Evolutionary conservation across 2,113 vertebrate genomes (phyloP).

Genomic region (Hypocryptadius cinnamomeus): DNA sequence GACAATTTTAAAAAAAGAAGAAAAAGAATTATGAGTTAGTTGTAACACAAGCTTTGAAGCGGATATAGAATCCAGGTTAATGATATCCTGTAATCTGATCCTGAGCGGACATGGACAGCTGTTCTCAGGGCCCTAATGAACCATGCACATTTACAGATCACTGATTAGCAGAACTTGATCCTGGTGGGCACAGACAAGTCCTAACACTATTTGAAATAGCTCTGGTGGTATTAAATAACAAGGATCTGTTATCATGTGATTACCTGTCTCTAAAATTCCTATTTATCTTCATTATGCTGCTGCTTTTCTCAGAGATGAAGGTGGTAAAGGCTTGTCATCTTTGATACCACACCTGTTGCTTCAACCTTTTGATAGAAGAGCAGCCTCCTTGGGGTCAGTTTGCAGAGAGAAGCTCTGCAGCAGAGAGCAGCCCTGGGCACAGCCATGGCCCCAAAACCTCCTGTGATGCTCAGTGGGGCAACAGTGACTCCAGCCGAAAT

Average conservation of each 20-base stretch:
- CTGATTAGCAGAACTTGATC: conserved; percentile 47
- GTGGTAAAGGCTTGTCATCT: conserved; percentile 11
- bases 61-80: conserved; percentile 44
- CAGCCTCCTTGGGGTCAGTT: neutral
- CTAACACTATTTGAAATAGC: conserved; percentile 47
- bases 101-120: conserved; percentile 32
- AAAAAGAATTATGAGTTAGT: conserved; percentile 11
- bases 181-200: conserved; percentile 54
- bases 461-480: rapidly evolving
- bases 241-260: conserved; percentile 60
- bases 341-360: conserved; percentile 16
- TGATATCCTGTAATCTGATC: conserved; percentile 67
- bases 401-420: neutral
- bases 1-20: neutral
- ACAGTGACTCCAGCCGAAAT: neutral
- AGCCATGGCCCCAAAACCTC: neutral
- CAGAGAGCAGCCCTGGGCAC: neutral
- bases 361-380: neutral
- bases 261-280: conserved; percentile 67
- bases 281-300: conserved; percentile 69
- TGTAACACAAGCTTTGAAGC: conserved; percentile 52
- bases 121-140: conserved; percentile 49
- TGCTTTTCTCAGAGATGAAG: conserved; percentile 20
- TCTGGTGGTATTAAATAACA: conserved; percentile 65
- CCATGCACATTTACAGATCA: conserved; percentile 50